Base-by-base conservation (phyloP, 1,140 invertebrate species). In the Anastatus disparis region DNA sequence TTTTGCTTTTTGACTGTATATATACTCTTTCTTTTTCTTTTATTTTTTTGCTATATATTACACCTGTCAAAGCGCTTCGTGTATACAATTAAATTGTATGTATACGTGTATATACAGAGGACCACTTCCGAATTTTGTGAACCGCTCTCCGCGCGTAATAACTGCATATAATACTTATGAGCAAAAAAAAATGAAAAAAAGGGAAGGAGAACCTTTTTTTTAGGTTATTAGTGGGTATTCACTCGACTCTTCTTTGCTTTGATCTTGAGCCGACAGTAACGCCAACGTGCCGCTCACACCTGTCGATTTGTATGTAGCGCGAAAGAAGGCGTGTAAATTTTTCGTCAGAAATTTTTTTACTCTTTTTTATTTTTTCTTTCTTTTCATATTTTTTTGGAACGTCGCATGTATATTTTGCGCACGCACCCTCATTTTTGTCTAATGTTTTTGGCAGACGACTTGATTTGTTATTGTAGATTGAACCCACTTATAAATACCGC, bases 141-240 rank as follows among this genome's bases (percentile, higher is more conserved):
- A 20, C 24, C 10, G 20, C 55, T n/a, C n/a, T n/a, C n/a, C n/a
- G 42, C 46, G 26, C 15, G 66, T 69, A 69, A 69, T 69, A 40
- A 50, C 31, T 31, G 24, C 38, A 50, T 24, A 13, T n/a, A n/a
- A n/a, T 26, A 22, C 31, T n/a, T n/a, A 15, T 2, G 46, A 38
- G 12, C 4, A 35, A 20, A 10, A 12, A 38, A 48, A n/a, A 27
- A 13, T 4, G 22, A 13, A 10, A 6, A 46, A 46, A 4, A 46
- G 42, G 6, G 42, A 6, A 15, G 3, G 42, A 10, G 38, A 3
- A n/a, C 9, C 61, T 50, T 29, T 4, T n/a, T n/a, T n/a, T n/a
- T n/a, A n/a, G n/a, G 48, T 70, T 70, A 70, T 70, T 70, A 70
- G 67, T 35, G 56, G 53, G n/a, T 3, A 24, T 42, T 4, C 48